phyloP scores from a whole-genome alignment of 2,888 invertebrate species.

The Napeogenes sylphis region DNA sequence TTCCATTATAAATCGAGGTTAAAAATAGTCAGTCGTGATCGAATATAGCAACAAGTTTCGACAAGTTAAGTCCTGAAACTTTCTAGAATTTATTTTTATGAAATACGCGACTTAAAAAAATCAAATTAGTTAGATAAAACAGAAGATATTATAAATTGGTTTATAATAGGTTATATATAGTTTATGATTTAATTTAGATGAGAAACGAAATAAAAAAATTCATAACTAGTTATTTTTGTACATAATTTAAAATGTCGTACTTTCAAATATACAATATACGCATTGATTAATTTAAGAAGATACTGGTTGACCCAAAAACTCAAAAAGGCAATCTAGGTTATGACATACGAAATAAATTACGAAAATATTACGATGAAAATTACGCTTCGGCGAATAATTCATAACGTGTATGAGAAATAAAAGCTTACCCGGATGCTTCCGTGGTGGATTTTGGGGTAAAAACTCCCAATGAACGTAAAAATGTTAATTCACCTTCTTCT shows the following conservation, averaged over 20 bases:
- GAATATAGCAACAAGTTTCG: constrained; percentile 6
- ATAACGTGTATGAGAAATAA: constrained; percentile 32
- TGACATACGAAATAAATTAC: constrained; percentile 36
- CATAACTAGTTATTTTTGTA: too few species aligned
- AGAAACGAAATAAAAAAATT: too few species aligned
- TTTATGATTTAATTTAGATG: too few species aligned
- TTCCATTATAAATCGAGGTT: too few species aligned
- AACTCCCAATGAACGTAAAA: constrained; percentile 51
- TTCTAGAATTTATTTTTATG: constrained; percentile 9
- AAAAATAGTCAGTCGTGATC: not conserved
- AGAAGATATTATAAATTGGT: too few species aligned
- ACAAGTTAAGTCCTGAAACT: constrained; percentile 10
- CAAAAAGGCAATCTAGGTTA: constrained; percentile 34
- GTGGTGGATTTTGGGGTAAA: constrained; percentile 55
- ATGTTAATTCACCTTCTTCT: constrained; percentile 56
- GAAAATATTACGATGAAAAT: constrained; percentile 10
- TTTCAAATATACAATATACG: constrained; percentile 28
- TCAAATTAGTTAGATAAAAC: constrained; percentile 12
- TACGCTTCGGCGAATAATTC: constrained; percentile 14
- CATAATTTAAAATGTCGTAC: too few species aligned
- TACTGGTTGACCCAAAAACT: constrained; percentile 68
- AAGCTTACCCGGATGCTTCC: constrained; percentile 75
- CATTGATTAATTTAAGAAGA: constrained; percentile 33
- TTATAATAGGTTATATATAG: too few species aligned
- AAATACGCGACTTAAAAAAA: constrained; percentile 11